Evolutionary conservation across 2,113 vertebrate genomes (phyloP), one percentile per base, ranked within the genome.

Genomic region (Desmodus rotundus): DNA sequence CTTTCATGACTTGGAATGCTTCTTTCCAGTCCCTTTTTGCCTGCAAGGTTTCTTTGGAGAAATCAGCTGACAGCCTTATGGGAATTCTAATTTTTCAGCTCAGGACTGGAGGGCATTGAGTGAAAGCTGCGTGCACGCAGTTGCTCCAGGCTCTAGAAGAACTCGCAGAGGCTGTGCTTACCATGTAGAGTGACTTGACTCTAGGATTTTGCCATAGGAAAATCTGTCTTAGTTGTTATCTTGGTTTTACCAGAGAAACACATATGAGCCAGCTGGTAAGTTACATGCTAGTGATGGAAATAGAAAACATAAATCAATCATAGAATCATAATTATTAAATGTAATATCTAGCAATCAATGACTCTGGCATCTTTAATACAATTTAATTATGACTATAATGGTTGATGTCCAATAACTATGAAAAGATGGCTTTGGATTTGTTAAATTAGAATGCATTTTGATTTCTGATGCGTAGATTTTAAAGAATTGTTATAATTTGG

Each of bases 121-220:
- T 67, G 43, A 84, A 94, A 84, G 6, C 22, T 93, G 33, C 36
- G 20, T 47, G 12, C 33, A 26, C 56, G 2, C 6, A 73, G 22
- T 78, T 14, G 1, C 80, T 67, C 31, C 26, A 65, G 58, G 61
- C n/a, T 87, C 28, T 56, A 6, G 24, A 81, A 86, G 52, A 10
- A n/a, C 41, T 83, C 14, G 12, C 13, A 77, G 45, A 78, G 47
- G 4, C 20, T 89, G 43, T 95, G 38, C 65, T 93, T 95, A 54
- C 84, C 33, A 56, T n/a, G 20, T 65, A 67, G 38, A 24, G 20
- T 91, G 52, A 76, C 45, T 72, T 95, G 47, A 81, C 52, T 65
- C 16, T 87, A 74, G 63, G 43, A 93, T 72, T 92, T 95, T 97
- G 58, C 92, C 58, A 67, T n/a, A 47, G 78, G 58, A 89, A 94